A percentile compares a stretch with the other conserved stretches of the same genome.
Evolutionary conservation across 2,888 invertebrate species (phyloP).

Genomic region (Sphaerophoria taeniata): DNA sequence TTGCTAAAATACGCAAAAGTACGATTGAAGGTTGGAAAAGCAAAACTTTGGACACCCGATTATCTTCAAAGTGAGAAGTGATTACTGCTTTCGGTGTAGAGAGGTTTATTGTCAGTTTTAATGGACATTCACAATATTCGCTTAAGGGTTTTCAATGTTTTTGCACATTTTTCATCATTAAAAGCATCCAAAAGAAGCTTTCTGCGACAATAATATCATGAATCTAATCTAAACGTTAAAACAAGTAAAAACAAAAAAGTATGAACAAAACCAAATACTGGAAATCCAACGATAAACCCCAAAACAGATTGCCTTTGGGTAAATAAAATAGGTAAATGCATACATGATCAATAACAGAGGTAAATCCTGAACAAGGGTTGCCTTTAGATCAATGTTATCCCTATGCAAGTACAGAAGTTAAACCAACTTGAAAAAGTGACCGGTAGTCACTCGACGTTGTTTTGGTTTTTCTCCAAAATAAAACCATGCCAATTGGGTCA

Average conservation of each 20-base stretch:
- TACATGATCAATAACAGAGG: neutral
- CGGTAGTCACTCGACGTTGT: conserved; percentile 83
- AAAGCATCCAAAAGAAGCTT: conserved; percentile 11
- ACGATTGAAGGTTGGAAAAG: conserved; percentile 24
- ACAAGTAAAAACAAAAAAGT: neutral
- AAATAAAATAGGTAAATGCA: neutral
- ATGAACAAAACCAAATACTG: neutral
- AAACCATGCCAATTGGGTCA: conserved; percentile 87
- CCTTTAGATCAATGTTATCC: conserved; percentile 19
- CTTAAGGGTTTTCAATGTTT: conserved; percentile 37
- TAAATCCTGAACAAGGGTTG: neutral
- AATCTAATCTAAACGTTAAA: neutral
- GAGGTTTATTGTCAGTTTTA: neutral
- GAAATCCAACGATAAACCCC: neutral
- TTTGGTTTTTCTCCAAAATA: conserved; percentile 88
- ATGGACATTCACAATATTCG: neutral
- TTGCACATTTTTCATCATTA: neutral
- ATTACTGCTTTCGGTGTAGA: conserved; percentile 22
- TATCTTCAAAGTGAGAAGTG: conserved; percentile 3
- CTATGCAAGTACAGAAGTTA: conserved; percentile 25
- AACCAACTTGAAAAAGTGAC: conserved; percentile 73
- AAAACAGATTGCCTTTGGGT: neutral
- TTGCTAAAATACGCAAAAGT: neutral
- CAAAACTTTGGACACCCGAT: neutral
- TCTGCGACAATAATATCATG: conserved; percentile 31